phyloP scores from a whole-genome alignment of 2,797 vertebrate genomes.

The Sciaenops ocellatus region DNA sequence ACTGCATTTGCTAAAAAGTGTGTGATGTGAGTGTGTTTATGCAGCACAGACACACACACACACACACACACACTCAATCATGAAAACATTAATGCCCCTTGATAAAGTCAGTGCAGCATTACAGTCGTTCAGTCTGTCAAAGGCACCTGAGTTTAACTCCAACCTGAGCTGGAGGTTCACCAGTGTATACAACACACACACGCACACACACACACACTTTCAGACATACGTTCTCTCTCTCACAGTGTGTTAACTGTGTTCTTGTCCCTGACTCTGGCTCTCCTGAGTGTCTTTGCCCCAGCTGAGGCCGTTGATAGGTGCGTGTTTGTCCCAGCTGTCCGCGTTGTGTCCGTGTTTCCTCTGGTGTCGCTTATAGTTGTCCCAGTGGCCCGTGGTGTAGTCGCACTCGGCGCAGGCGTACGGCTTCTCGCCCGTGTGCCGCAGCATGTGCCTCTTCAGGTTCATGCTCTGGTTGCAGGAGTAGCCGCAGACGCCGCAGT shows the following conservation, averaged over 20 bases:
- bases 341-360: constrained; percentile 92
- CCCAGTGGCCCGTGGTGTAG: constrained; percentile 98
- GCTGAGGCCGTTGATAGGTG: constrained; percentile 45
- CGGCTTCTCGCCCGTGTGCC: constrained; percentile 95
- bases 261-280: constrained; percentile 34
- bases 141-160: constrained; percentile 75
- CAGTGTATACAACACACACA: constrained; percentile 47
- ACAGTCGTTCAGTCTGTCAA: constrained; percentile 51
- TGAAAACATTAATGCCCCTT: constrained; percentile 21
- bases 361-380: constrained; percentile 99
- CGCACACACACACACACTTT: constrained; percentile 6
- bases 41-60: neutral
- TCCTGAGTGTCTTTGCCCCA: constrained; percentile 64
- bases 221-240: constrained; percentile 10
- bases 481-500: constrained; percentile 94
- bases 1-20: neutral
- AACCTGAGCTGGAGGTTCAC: constrained; percentile 54
- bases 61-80: neutral
- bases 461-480: constrained; percentile 99
- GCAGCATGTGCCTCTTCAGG: constrained; percentile 96
- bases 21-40: neutral
- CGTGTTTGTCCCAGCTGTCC: constrained; percentile 86
- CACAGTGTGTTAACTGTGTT: constrained; percentile 19
- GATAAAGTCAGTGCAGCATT: constrained; percentile 62
- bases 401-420: constrained; percentile 91